phyloP scores from a whole-genome alignment of 2,888 invertebrate genomes.

The Tridacna gigas region DNA sequence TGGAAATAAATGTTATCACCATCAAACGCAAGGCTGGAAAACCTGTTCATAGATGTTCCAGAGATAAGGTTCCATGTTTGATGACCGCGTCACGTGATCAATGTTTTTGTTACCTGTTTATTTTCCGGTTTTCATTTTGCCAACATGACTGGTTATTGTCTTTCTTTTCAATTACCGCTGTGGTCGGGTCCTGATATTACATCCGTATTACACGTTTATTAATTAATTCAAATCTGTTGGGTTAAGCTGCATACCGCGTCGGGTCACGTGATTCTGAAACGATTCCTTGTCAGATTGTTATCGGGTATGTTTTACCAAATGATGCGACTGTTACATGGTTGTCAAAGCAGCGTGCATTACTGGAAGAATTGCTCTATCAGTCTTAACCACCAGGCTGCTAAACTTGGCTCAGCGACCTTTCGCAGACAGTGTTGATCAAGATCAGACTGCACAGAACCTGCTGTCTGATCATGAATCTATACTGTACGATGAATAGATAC shows the following conservation, averaged over 20 bases:
- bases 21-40: conserved; percentile 13
- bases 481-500: too few species aligned
- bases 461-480: too few species aligned
- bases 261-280: conserved; percentile 18
- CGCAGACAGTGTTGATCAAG: too few species aligned
- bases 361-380: background rate
- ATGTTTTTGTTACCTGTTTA: conserved; percentile 25
- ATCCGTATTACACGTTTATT: conserved; percentile 30
- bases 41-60: conserved; percentile 31
- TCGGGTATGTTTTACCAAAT: background rate
- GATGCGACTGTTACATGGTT: background rate
- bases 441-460: too few species aligned
- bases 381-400: background rate
- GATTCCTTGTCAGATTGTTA: conserved; percentile 20
- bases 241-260: conserved; percentile 25
- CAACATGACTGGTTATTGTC: conserved; percentile 23
- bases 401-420: too few species aligned
- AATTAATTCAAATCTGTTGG: conserved; percentile 31
- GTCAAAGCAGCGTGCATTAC: background rate
- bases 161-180: conserved; percentile 27
- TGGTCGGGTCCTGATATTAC: conserved; percentile 22
- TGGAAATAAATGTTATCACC: conserved; percentile 14
- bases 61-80: conserved; percentile 26
- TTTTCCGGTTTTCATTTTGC: conserved; percentile 22
- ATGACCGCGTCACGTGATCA: conserved; percentile 18